Conservation (phyloP, 2,888 invertebrate species). For the Clepsis dumicolana region DNA sequence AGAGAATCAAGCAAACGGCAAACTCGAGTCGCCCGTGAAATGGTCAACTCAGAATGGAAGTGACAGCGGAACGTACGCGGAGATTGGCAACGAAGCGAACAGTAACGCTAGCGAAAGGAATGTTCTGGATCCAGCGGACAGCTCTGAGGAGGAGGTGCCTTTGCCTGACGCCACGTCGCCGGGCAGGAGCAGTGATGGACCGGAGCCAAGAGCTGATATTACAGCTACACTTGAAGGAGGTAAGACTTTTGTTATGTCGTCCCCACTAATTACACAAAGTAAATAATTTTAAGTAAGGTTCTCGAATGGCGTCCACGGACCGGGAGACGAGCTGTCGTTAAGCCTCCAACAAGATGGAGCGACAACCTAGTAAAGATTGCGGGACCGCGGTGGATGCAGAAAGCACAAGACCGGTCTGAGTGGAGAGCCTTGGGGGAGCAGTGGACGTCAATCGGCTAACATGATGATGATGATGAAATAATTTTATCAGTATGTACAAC, state of each 20-base stretch:
- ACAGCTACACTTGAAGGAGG: slow-evolving; percentile 80
- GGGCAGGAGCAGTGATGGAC: slow-evolving; percentile 80
- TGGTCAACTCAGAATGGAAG: slow-evolving; percentile 82
- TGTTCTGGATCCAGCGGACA: slow-evolving; percentile 80
- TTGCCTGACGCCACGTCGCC: slow-evolving; percentile 80
- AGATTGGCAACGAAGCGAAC: slow-evolving; percentile 79
- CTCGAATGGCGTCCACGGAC: no score
- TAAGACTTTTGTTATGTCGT: slow-evolving; percentile 49
- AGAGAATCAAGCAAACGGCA: slow-evolving; percentile 82
- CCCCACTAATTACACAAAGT: no score
- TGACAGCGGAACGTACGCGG: slow-evolving; percentile 83
- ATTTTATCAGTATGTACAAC: no score
- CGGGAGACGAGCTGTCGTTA: no score
- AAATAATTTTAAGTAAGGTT: no score
- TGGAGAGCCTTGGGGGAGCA: no score
- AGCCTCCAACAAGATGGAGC: no score
- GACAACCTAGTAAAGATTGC: no score
- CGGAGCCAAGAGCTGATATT: slow-evolving; percentile 80
- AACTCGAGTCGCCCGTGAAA: slow-evolving; percentile 79
- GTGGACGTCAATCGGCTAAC: no score
- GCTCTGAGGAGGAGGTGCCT: slow-evolving; percentile 81
- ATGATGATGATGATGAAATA: no score
- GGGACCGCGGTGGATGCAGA: no score
- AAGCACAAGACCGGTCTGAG: no score
- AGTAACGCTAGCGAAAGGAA: slow-evolving; percentile 79